Evolutionary conservation across 2,113 vertebrate species (phyloP).

Genomic region (Galbula dea): DNA sequence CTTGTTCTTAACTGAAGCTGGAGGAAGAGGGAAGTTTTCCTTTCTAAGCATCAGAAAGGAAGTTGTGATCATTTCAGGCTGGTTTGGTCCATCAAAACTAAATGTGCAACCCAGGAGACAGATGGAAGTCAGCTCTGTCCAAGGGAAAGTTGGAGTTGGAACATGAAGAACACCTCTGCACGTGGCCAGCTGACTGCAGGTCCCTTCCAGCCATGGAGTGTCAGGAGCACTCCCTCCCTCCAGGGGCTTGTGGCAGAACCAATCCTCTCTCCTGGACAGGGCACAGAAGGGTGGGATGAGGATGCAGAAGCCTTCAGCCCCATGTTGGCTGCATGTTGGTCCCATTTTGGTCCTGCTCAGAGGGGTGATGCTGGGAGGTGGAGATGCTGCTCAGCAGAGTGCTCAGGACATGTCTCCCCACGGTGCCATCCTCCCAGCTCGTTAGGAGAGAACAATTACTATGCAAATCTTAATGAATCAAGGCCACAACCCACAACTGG

Average conservation of each 20-base stretch:
- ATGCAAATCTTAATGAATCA: slow-evolving; percentile 61
- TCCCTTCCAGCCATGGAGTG: not conserved
- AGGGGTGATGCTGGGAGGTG: not conserved
- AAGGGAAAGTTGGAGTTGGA: not conserved
- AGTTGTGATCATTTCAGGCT: not conserved
- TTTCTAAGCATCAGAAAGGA: not conserved
- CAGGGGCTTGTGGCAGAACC: accelerated
- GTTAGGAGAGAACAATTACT: slow-evolving; percentile 62
- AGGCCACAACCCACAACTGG: slow-evolving; percentile 26
- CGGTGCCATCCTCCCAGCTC: slow-evolving; percentile 21
- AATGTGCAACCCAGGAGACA: not conserved
- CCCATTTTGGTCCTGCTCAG: not conserved
- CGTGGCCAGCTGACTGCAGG: not conserved
- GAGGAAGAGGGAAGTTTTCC: not conserved
- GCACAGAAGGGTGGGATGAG: not conserved
- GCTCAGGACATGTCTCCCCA: not conserved
- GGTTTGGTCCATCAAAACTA: not conserved
- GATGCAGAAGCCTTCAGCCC: not conserved
- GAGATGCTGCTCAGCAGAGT: not conserved
- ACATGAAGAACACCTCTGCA: not conserved
- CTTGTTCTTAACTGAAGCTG: not conserved
- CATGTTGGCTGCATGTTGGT: not conserved
- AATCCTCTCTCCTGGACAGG: not conserved
- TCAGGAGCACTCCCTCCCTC: not conserved
- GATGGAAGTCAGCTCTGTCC: accelerated